These are phyloP conservation scores for Oxyura jamaicensis DNA, from an alignment of 2,113 vertebrate genomes.

Conservation along the genomic window DNA sequence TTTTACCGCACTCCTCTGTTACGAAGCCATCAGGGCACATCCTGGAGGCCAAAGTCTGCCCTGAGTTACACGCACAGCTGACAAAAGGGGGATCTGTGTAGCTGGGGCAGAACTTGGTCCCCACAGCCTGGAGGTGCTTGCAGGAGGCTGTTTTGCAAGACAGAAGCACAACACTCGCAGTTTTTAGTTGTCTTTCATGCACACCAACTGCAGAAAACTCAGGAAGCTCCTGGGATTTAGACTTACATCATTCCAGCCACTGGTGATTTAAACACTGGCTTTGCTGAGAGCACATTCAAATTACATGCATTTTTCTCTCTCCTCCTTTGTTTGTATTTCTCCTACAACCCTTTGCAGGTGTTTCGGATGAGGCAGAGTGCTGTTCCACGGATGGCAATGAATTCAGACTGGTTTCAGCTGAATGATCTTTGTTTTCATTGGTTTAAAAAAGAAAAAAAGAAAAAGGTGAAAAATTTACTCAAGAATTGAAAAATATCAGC, in stretches of 20 bases:
- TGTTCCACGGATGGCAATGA: background rate
- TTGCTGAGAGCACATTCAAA: background rate
- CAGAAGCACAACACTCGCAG: background rate
- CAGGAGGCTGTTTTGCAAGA: background rate
- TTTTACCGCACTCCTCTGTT: background rate
- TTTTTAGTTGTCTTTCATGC: background rate
- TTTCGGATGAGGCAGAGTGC: background rate
- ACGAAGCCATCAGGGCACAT: background rate
- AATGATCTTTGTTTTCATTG: background rate
- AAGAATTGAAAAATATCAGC: background rate
- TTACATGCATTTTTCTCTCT: fast-evolving
- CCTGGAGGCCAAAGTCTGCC: background rate
- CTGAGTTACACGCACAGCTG: background rate
- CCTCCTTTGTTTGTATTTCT: background rate
- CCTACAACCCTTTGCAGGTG: background rate
- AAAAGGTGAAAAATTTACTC: background rate
- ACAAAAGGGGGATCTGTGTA: background rate
- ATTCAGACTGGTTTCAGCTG: background rate
- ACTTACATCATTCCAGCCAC: background rate
- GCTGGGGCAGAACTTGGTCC: background rate
- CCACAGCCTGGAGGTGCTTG: background rate
- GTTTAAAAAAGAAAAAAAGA: background rate
- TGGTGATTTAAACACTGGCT: background rate
- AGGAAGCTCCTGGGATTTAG: background rate
- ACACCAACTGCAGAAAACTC: background rate